Evolutionary conservation across 2,888 invertebrate species (phyloP), one percentile per base, ranked within the genome.

Genomic region (Choristoneura rosaceana): DNA sequence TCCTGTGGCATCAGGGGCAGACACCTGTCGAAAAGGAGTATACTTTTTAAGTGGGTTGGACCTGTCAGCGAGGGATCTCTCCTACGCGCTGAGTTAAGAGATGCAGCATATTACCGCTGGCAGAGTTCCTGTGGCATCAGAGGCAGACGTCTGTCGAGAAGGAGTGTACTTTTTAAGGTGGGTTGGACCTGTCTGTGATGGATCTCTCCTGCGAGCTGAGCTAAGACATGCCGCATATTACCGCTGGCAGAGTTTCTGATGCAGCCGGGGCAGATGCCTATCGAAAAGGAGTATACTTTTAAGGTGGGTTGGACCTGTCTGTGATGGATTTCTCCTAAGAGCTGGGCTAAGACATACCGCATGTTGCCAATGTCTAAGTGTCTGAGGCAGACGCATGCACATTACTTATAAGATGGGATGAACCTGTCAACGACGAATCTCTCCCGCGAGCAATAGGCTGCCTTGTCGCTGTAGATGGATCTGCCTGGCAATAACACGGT

Each of bases 371-470:
- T 25, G 25, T 25, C 25, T 25, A 2, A 25, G 25, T 25, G 0
- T 25, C 25, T 25, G 25, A 25, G 25, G 25, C 25, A 25, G 25
- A n/a, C n/a, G n/a, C n/a, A n/a, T n/a, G n/a, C n/a, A n/a, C n/a
- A n/a, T n/a, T n/a, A n/a, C n/a, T n/a, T n/a, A n/a, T 87, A 97
- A n/a, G n/a, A n/a, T n/a, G n/a, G n/a, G n/a, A n/a, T n/a, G 97
- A 97, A 97, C 84, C 94, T 98, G 82, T 98, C 98, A 66, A 96
- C 96, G 77, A 96, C 97, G 58, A 99, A 99, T 88, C 95, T 98
- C 69, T 96, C 96, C 70, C 96, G 97, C 74, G 98, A n/a, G 25
- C 25, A 25, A 25, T 25, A 25, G 25, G 25, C 25, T 0, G 25
- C 25, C 25, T 25, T 25, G 25, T 25, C 25, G 25, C 25, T 25